phyloP scores from a whole-genome alignment of 2,888 invertebrate genomes.

The Lamellibrachia satsuma region DNA sequence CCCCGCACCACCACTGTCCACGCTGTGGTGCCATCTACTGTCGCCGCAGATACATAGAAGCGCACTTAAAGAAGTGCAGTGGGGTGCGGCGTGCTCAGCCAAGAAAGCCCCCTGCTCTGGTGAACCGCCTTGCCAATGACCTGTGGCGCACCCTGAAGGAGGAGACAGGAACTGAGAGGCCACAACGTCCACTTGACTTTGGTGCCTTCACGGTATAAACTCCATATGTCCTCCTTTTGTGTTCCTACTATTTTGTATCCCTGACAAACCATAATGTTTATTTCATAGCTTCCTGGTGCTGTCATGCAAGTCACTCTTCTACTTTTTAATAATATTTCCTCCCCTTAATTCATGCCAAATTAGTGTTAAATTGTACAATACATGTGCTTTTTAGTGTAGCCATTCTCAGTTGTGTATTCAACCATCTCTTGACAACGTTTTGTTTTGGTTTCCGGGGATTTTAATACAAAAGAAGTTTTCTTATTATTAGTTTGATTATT shows the following conservation, averaged over 20 bases:
- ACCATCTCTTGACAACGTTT: too few relatives aligned
- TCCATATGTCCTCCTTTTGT: neutral
- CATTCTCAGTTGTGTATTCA: too few relatives aligned
- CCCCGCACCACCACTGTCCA: neutral
- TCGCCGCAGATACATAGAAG: neutral
- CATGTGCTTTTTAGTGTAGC: too few relatives aligned
- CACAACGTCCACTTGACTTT: neutral
- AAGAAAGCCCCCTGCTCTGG: neutral
- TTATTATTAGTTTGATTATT: too few relatives aligned
- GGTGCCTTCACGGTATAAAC: neutral
- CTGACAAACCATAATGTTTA: too few relatives aligned
- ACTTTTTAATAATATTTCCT: too few relatives aligned
- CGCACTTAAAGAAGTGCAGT: neutral
- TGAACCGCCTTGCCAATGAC: neutral
- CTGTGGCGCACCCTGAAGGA: conserved; percentile 6
- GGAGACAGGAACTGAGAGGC: neutral
- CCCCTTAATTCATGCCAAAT: too few relatives aligned
- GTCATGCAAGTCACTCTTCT: too few relatives aligned
- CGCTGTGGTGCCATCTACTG: neutral
- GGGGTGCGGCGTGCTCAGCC: neutral
- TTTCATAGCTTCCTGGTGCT: too few relatives aligned
- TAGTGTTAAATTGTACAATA: too few relatives aligned
- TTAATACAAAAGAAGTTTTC: too few relatives aligned
- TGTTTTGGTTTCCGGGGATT: too few relatives aligned
- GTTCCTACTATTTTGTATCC: neutral